Percentiles rank a stretch among this genome's conserved stretches.
Conservation (phyloP, 1,140 invertebrate genomes). For the Drosophila orena region DNA sequence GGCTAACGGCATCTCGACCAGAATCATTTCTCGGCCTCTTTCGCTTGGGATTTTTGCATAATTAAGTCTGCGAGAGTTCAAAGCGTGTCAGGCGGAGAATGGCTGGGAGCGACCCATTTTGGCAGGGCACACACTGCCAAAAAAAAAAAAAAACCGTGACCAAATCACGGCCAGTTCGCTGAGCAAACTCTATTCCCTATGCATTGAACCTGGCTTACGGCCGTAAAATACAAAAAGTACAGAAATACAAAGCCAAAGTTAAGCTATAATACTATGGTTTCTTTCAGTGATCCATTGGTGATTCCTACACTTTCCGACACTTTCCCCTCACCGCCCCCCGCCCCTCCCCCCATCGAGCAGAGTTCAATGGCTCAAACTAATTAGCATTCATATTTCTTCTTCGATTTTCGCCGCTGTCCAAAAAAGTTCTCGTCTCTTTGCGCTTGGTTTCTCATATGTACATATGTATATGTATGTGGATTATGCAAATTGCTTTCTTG, state of each 20-base stretch:
- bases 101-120: slow-evolving; percentile 41
- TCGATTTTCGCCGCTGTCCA: slow-evolving; percentile 35
- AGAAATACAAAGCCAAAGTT: no score
- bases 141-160: not conserved
- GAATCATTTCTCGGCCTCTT: slow-evolving; percentile 5
- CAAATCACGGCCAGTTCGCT: no score
- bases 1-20: slow-evolving; percentile 42
- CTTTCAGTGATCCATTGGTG: slow-evolving; percentile 6
- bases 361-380: slow-evolving; percentile 58
- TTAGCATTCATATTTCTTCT: slow-evolving; percentile 46
- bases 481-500: slow-evolving; percentile 53
- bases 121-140: not conserved
- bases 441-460: slow-evolving; percentile 35
- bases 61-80: slow-evolving; percentile 49
- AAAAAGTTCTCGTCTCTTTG: slow-evolving; percentile 21
- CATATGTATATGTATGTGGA: slow-evolving; percentile 9
- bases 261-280: not conserved
- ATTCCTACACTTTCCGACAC: not conserved
- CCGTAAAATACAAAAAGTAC: no score
- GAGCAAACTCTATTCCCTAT: no score
- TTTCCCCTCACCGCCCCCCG: not conserved
- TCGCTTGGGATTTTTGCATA: slow-evolving; percentile 50
- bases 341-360: slow-evolving; percentile 18
- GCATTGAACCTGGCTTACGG: no score
- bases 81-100: slow-evolving; percentile 43